These are phyloP conservation scores for Sitta carolinensis DNA, from an alignment of 2,797 vertebrate species.

Conservation along the genomic window DNA sequence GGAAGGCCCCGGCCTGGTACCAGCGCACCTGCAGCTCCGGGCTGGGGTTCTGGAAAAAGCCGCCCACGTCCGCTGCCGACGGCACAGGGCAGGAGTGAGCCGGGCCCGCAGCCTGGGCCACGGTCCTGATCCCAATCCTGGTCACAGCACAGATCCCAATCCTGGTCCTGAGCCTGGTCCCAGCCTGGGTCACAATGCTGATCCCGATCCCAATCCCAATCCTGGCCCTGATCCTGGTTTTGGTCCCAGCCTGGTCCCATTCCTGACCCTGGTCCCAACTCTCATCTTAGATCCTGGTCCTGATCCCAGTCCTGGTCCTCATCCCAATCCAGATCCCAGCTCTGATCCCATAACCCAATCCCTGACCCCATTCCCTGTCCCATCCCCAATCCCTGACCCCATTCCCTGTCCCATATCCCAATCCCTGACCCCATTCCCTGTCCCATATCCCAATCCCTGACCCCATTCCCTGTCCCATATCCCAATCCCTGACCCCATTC, in stretches of 20 bases:
- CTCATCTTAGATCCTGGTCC: not conserved
- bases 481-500: no score
- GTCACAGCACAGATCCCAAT: no score
- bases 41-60: slow-evolving; percentile 27
- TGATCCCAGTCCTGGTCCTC: no score
- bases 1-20: slow-evolving; percentile 93
- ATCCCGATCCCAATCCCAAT: no score
- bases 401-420: no score
- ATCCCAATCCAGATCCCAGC: no score
- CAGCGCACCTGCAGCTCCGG: slow-evolving; percentile 90
- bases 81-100: not conserved
- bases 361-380: not conserved
- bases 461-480: not conserved
- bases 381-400: fast-evolving
- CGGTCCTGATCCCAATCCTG: no score
- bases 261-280: no score
- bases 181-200: no score
- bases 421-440: not conserved
- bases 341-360: not conserved
- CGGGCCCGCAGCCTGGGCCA: no score
- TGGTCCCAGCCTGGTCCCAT: no score
- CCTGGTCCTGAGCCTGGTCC: no score
- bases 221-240: not conserved
- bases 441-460: not conserved
- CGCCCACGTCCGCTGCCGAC: not conserved